Evolutionary conservation across 2,113 vertebrate genomes (phyloP).

Genomic region (Anoplopoma fimbria): DNA sequence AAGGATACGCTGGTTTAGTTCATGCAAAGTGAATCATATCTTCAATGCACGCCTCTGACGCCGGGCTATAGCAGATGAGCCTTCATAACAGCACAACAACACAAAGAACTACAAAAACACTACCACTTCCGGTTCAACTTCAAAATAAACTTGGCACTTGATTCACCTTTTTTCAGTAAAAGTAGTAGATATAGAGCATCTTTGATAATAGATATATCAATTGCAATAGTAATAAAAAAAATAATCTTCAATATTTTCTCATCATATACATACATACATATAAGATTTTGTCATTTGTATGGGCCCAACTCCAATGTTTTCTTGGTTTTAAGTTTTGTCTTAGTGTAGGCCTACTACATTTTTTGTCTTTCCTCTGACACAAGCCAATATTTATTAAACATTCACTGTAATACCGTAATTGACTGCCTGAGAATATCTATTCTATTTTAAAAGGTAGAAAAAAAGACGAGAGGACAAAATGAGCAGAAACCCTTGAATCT

Average conservation of each 20-base stretch:
- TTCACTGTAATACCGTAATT: too few relatives aligned
- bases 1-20: fast-evolving
- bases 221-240: neutral
- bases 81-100: too few relatives aligned
- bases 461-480: too few relatives aligned
- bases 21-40: neutral
- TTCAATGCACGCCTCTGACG: neutral
- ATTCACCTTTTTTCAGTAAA: neutral
- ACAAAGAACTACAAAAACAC: neutral
- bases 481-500: too few relatives aligned
- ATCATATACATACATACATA: neutral
- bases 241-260: neutral
- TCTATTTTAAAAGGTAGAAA: too few relatives aligned
- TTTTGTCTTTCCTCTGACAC: too few relatives aligned
- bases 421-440: too few relatives aligned
- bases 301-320: neutral
- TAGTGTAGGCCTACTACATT: too few relatives aligned
- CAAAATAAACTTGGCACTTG: constrained; percentile 9
- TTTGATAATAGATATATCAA: neutral
- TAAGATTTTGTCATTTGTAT: neutral
- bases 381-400: neutral
- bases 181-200: neutral
- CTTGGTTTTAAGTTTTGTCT: neutral
- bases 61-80: too few relatives aligned
- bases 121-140: constrained; percentile 7